These are phyloP conservation scores for Drosophila anomelani DNA, from an alignment of 2,888 invertebrate species.

Conservation along the genomic window DNA sequence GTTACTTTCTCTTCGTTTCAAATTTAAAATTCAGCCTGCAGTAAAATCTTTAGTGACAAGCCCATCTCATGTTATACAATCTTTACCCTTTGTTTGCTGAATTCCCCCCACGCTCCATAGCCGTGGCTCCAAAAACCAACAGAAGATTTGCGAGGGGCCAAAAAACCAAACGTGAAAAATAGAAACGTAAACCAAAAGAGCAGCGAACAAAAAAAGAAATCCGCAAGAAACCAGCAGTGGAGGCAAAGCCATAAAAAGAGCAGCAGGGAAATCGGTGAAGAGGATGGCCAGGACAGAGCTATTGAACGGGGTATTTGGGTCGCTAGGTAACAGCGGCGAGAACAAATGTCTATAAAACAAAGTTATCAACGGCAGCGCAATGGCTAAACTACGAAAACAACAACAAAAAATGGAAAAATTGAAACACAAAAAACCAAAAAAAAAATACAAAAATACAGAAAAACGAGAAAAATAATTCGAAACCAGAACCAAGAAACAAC, in stretches of 20 bases:
- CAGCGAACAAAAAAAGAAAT: constrained; percentile 13
- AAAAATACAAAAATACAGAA: constrained; percentile 3
- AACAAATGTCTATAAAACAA: constrained; percentile 74
- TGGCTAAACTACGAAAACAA: constrained; percentile 47
- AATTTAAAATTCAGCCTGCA: constrained; percentile 1
- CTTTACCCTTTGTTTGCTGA: constrained; percentile 33
- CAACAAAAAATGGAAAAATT: constrained; percentile 29
- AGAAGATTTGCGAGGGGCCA: constrained; percentile 51
- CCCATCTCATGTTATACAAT: constrained; percentile 48
- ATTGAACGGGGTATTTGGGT: constrained; percentile 71
- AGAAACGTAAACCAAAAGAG: constrained; percentile 38
- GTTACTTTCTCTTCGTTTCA: not conserved
- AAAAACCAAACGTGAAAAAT: constrained; percentile 38
- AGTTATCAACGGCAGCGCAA: constrained; percentile 63
- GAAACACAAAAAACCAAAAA: constrained; percentile 32
- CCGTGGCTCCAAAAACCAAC: constrained; percentile 40
- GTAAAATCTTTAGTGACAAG: constrained; percentile 15
- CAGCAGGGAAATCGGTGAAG: constrained; percentile 16
- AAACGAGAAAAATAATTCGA: constrained; percentile 26
- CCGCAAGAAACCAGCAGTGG: constrained; percentile 13
- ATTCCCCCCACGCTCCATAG: constrained; percentile 26
- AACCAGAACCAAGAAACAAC: constrained; percentile 41
- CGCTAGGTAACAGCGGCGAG: constrained; percentile 71
- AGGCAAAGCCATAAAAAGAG: constrained; percentile 46
- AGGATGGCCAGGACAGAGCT: constrained; percentile 50